Evolutionary conservation across 2,113 vertebrate species (phyloP), one percentile per base, ranked within the genome.

Genomic region (Peromyscus leucopus): DNA sequence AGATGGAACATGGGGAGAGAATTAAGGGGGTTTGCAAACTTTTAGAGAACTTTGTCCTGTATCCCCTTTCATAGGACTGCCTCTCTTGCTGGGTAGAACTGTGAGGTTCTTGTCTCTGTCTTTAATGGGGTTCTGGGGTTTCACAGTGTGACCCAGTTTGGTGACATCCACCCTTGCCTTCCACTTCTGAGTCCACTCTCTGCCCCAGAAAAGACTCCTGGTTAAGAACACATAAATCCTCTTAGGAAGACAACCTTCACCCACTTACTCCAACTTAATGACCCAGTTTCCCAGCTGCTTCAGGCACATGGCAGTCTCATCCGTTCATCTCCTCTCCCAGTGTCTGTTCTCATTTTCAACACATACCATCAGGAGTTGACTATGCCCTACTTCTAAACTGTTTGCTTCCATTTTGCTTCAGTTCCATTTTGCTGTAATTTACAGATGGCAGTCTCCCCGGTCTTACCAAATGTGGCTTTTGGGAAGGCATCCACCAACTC

Each of bases 241-340:
- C 8, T 33, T 5, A 36, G 9, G 10, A 83, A 67, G 39, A 21
- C 1, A 5, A 46, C 8, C 26, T n/a, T 36, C 46, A 46, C 21
- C 59, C 7, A 13, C 39, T n/a, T 19, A 33, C 31, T 65, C 28
- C 24, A 65, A 22, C 42, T 71, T 33, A 42, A 71, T 69, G 42
- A 7, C 22, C 57, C 65, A 2, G 3, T n/a, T 55, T 1, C 57
- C 33, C 2, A 59, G 55, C 55, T 48, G 6, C 4, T 55, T 42
- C 28, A 2, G 7, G 12, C 22, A 21, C 9, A 10, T 1, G 5
- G 83, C n/a, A 1, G 0, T 9, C n/a, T 42, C 21, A 7, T 2
- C 31, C 31, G 7, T 10, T 6, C 9, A 24, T 21, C 10, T 12
- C 46, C 0, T 4, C 13, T 2, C 12, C 57, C 28, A 7, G 2